phyloP scores from a whole-genome alignment of 2,888 invertebrate species.

The Mythimna vitellina region DNA sequence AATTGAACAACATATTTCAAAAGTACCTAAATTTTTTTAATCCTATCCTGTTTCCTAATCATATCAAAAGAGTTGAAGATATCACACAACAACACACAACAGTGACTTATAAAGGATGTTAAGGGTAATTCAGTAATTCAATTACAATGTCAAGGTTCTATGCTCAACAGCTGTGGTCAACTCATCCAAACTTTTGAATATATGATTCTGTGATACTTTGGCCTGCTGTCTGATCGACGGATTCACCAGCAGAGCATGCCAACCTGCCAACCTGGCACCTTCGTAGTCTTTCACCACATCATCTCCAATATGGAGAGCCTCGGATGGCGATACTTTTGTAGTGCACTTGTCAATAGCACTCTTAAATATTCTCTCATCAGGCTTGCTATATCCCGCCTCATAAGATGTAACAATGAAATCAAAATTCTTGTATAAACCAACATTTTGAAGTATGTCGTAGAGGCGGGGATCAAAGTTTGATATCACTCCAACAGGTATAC shows the following conservation, averaged over 20 bases:
- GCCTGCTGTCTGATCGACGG: slow-evolving; percentile 56
- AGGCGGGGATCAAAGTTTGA: slow-evolving; percentile 97
- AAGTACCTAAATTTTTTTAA: no score
- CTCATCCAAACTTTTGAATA: slow-evolving; percentile 77
- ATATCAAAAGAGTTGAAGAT: no score
- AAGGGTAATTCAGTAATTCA: no score
- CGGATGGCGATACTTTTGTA: slow-evolving; percentile 85
- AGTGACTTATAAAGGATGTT: no score
- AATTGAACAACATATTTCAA: no score
- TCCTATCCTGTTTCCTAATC: no score
- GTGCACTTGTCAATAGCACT: slow-evolving; percentile 89
- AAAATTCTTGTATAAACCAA: slow-evolving; percentile 93
- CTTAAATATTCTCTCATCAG: slow-evolving; percentile 93
- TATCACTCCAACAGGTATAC: slow-evolving; percentile 93
- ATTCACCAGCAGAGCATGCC: slow-evolving; percentile 91
- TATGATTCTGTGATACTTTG: slow-evolving; percentile 68
- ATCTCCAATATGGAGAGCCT: slow-evolving; percentile 96
- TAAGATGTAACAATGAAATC: slow-evolving; percentile 96
- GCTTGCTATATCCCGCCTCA: slow-evolving; percentile 93
- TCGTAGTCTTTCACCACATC: slow-evolving; percentile 93
- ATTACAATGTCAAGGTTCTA: slow-evolving; percentile 66
- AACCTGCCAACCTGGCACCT: slow-evolving; percentile 94
- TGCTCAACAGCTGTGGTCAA: slow-evolving; percentile 70
- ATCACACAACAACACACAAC: no score
- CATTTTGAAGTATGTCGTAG: slow-evolving; percentile 91